These are phyloP conservation scores for Acleris emargana DNA, from an alignment of 2,888 invertebrate genomes.

Conservation along the genomic window DNA sequence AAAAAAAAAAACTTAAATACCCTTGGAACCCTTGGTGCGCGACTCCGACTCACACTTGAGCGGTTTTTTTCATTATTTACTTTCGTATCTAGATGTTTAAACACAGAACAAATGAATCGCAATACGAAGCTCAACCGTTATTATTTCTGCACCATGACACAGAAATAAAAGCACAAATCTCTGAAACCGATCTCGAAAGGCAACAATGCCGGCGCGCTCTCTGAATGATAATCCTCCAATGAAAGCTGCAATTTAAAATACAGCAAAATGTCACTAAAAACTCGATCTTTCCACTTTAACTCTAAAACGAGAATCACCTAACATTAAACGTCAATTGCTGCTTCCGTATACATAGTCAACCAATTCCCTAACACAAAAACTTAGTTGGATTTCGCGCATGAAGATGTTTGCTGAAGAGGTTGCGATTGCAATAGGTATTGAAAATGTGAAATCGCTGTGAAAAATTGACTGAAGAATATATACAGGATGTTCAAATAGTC, in stretches of 20 bases:
- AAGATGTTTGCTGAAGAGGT: too few species aligned
- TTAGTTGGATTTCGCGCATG: too few species aligned
- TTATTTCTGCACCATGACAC: conserved; percentile 6
- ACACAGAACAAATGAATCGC: neutral
- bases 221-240: conserved; percentile 23
- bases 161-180: conserved; percentile 23
- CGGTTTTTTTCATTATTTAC: too few species aligned
- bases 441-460: conserved; percentile 14
- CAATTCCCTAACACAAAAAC: neutral
- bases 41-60: too few species aligned
- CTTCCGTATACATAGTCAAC: neutral
- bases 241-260: conserved; percentile 31
- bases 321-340: neutral
- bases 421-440: too few species aligned
- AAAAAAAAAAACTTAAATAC: too few species aligned
- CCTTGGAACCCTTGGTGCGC: too few species aligned
- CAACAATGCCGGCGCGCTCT: conserved; percentile 10
- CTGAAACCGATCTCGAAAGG: conserved; percentile 16
- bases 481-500: neutral
- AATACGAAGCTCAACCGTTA: conserved; percentile 5
- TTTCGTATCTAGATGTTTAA: neutral
- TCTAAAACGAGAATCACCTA: neutral
- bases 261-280: conserved; percentile 24
- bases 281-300: conserved; percentile 10
- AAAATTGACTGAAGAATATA: conserved; percentile 3